phyloP scores from a whole-genome alignment of 2,888 invertebrate genomes.

The Sisyra terminalis region DNA sequence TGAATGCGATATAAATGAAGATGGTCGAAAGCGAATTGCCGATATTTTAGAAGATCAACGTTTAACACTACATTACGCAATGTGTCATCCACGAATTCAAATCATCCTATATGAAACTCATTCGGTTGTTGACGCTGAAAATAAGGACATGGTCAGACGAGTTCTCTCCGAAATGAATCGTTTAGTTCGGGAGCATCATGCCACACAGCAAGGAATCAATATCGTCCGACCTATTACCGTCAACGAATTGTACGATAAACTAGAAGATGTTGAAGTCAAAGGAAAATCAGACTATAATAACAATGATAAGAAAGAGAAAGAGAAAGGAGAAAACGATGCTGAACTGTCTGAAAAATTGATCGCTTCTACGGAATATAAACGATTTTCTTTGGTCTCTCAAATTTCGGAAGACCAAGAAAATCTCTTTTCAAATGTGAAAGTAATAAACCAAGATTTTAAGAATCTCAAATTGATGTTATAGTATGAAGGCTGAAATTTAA shows the following conservation, averaged over 20 bases:
- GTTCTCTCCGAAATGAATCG: slow-evolving; percentile 54
- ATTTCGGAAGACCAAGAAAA: background rate
- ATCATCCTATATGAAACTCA: slow-evolving; percentile 69
- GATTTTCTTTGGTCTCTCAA: slow-evolving; percentile 1
- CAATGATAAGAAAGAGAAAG: background rate
- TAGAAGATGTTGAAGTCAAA: slow-evolving; percentile 11
- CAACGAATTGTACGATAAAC: slow-evolving; percentile 21
- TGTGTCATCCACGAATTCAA: slow-evolving; percentile 70
- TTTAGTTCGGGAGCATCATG: slow-evolving; percentile 50
- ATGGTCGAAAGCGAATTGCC: slow-evolving; percentile 41
- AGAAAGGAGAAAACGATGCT: background rate
- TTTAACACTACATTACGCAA: slow-evolving; percentile 50
- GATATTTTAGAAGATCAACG: slow-evolving; percentile 60
- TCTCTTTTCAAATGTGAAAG: slow-evolving; percentile 1
- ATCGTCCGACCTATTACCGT: background rate
- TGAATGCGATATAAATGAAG: slow-evolving; percentile 45
- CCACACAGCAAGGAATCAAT: slow-evolving; percentile 18
- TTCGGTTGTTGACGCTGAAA: slow-evolving; percentile 58
- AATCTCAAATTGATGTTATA: too few species aligned
- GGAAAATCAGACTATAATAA: too few species aligned
- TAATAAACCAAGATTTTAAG: too few species aligned
- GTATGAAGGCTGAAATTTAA: too few species aligned
- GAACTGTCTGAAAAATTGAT: background rate
- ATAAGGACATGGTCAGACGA: slow-evolving; percentile 50
- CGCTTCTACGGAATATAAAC: background rate